These are phyloP conservation scores for Nasonia vitripennis DNA, from an alignment of 1,140 invertebrate species.

Conservation along the genomic window DNA sequence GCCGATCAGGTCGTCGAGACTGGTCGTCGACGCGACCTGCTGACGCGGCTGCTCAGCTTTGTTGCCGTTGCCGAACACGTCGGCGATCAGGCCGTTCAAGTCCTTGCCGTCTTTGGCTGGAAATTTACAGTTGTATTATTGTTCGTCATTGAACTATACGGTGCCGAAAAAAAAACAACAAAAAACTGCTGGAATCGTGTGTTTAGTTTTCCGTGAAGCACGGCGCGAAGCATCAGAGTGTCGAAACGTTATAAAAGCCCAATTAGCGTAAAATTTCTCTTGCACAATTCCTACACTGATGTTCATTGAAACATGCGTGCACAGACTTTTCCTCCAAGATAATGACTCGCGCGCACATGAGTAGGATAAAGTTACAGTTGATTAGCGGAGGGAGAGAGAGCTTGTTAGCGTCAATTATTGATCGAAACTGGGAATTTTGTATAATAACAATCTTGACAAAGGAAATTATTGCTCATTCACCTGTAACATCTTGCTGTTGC, in stretches of 20 bases:
- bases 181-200: no score
- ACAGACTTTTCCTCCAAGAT: no score
- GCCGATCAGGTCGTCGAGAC: constrained; percentile 20
- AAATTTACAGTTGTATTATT: background rate
- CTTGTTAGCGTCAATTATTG: no score
- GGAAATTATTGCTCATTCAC: background rate
- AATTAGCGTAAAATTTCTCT: background rate
- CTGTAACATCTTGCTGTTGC: constrained; percentile 2
- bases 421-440: no score
- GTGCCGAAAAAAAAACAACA: no score
- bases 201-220: no score
- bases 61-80: background rate
- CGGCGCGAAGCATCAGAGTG: no score
- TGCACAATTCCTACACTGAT: background rate
- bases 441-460: background rate
- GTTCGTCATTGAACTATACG: no score
- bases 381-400: no score
- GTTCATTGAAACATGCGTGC: background rate
- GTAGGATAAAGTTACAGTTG: no score
- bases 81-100: background rate
- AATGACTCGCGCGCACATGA: no score
- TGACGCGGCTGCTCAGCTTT: background rate
- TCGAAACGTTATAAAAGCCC: background rate
- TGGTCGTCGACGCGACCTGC: background rate
- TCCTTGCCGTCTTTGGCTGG: background rate